Evolutionary conservation across 1,140 invertebrate genomes (phyloP).

Genomic region (Pentalonia nigronervosa): DNA sequence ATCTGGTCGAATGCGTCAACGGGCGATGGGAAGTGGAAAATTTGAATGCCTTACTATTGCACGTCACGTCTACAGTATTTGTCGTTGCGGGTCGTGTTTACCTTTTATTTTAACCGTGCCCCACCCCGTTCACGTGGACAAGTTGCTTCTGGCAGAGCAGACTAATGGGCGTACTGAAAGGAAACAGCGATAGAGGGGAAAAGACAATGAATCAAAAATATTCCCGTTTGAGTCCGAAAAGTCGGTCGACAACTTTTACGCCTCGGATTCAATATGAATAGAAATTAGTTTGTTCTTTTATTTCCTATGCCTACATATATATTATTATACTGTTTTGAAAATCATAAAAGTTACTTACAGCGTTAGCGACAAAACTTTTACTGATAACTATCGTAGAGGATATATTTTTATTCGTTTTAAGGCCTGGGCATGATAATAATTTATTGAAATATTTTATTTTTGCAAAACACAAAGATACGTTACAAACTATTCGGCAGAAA

Average conservation of each 20-base stretch:
- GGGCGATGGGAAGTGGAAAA: not conserved
- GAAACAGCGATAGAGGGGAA: not conserved
- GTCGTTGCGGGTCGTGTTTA: conserved; percentile 17
- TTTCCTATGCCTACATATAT: conserved; percentile 13
- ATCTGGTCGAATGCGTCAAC: not conserved
- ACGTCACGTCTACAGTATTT: conserved; percentile 39
- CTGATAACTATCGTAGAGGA: not conserved
- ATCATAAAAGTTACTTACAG: not conserved
- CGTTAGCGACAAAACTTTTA: conserved; percentile 24
- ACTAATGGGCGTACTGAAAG: not conserved
- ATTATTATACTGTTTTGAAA: not conserved
- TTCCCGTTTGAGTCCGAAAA: not conserved
- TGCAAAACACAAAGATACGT: not conserved
- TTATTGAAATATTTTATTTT: not conserved
- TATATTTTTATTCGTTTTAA: not conserved
- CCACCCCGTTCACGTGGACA: not conserved
- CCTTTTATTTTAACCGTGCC: conserved; percentile 7
- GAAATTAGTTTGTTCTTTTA: conserved; percentile 37
- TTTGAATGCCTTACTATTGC: conserved; percentile 29
- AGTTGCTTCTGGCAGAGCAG: not conserved
- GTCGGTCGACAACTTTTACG: conserved; percentile 17
- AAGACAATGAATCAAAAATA: conserved; percentile 10
- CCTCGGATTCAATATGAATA: conserved; percentile 19
- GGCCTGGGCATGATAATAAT: not conserved
- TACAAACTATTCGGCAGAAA: not conserved